phyloP scores from a whole-genome alignment of 2,113 vertebrate species.

The Antennarius striatus region DNA sequence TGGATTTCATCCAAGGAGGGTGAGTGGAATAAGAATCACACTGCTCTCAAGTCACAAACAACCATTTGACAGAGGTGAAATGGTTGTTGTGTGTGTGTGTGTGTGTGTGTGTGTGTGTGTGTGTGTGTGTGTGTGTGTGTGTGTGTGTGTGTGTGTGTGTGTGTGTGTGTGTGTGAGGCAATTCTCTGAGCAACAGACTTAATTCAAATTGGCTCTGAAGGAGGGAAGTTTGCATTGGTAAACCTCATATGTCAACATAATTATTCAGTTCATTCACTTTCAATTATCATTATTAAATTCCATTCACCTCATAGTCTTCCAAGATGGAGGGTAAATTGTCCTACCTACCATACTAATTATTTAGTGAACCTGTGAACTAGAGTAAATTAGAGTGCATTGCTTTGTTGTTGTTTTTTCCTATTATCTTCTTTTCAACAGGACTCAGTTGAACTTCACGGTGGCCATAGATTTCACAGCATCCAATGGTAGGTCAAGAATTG shows the following conservation, averaged over 20 bases:
- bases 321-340: constrained; percentile 22
- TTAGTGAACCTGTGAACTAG: constrained; percentile 6
- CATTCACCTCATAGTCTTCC: constrained; percentile 43
- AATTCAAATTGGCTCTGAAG: constrained; percentile 13
- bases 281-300: constrained; percentile 49
- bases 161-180: neutral
- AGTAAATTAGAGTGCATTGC: neutral
- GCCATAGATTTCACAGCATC: constrained; percentile 98
- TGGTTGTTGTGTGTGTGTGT: constrained; percentile 5
- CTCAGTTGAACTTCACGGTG: constrained; percentile 97
- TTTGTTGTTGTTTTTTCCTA: constrained; percentile 21
- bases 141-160: no score
- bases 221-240: neutral
- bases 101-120: neutral
- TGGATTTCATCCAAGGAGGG: constrained; percentile 98
- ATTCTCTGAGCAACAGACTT: constrained; percentile 11
- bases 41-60: constrained; percentile 21
- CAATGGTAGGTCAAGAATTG: constrained; percentile 84
- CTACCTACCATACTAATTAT: constrained; percentile 25
- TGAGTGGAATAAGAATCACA: constrained; percentile 80
- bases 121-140: neutral
- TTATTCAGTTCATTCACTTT: constrained; percentile 55
- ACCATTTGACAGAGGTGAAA: neutral
- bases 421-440: constrained; percentile 76
- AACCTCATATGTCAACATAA: constrained; percentile 40